A percentile compares a stretch with the other conserved stretches of the same genome.
phyloP scores from a whole-genome alignment of 2,888 invertebrate species.

The Caenorhabditis afra region DNA sequence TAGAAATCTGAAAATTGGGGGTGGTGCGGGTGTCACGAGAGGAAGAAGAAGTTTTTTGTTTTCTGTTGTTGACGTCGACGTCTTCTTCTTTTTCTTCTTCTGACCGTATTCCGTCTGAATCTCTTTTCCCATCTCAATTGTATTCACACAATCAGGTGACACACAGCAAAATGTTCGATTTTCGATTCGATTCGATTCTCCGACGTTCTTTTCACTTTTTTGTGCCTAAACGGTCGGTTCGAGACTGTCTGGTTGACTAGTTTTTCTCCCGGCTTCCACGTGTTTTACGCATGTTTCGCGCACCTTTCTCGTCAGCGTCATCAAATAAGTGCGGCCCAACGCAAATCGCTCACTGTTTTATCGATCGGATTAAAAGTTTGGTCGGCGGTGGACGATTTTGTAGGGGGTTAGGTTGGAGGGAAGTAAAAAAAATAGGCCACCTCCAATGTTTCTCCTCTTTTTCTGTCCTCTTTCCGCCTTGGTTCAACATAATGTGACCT shows the following conservation, averaged over 20 bases:
- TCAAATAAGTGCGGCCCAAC: neutral
- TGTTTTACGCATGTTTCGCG: slow-evolving; percentile 34
- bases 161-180: neutral
- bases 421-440: no score
- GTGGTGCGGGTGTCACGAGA: neutral
- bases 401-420: neutral
- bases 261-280: slow-evolving; percentile 29
- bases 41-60: neutral
- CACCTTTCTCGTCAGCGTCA: slow-evolving; percentile 15
- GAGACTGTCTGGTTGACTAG: slow-evolving; percentile 21
- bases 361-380: slow-evolving; percentile 32
- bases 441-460: neutral
- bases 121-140: neutral
- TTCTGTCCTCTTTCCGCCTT: neutral
- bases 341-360: slow-evolving; percentile 2
- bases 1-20: slow-evolving; percentile 1
- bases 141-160: slow-evolving; percentile 5
- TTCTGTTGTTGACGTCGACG: neutral
- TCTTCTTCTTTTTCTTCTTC: neutral
- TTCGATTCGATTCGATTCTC: slow-evolving; percentile 6
- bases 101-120: neutral
- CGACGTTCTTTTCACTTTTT: neutral
- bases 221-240: slow-evolving; percentile 17
- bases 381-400: neutral
- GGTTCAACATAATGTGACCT: no score